A percentile compares a stretch with the other conserved stretches of the same genome.
These are phyloP conservation scores for Dallia pectoralis DNA, from an alignment of 2,797 vertebrate genomes.

Conservation along the genomic window DNA sequence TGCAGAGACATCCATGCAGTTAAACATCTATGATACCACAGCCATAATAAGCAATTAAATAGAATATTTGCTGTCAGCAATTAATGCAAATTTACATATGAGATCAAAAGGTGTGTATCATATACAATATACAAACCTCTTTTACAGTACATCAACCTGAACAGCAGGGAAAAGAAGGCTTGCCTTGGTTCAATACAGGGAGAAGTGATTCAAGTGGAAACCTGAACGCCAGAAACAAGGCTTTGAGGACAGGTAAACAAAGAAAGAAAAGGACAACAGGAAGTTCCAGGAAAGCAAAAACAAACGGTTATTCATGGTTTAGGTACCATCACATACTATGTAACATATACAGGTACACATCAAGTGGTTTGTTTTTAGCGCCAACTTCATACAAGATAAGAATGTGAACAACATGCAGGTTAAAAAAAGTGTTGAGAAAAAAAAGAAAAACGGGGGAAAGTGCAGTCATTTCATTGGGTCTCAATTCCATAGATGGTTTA, in stretches of 20 bases:
- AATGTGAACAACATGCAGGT: slow-evolving; percentile 68
- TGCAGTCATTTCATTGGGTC: slow-evolving; percentile 68
- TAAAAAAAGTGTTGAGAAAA: slow-evolving; percentile 51
- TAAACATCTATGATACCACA: slow-evolving; percentile 93
- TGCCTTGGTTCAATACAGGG: slow-evolving; percentile 61
- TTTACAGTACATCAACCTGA: slow-evolving; percentile 70
- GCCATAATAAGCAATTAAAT: slow-evolving; percentile 95
- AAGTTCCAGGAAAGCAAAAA: slow-evolving; percentile 43
- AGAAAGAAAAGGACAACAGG: slow-evolving; percentile 34
- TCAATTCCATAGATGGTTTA: slow-evolving; percentile 49
- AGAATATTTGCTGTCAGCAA: slow-evolving; percentile 91
- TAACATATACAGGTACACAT: slow-evolving; percentile 57
- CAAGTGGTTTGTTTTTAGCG: slow-evolving; percentile 57
- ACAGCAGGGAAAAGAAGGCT: slow-evolving; percentile 77
- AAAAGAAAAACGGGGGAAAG: slow-evolving; percentile 52
- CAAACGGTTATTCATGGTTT: slow-evolving; percentile 28
- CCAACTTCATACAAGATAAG: slow-evolving; percentile 58
- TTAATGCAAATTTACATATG: slow-evolving; percentile 94
- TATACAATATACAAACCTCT: slow-evolving; percentile 83
- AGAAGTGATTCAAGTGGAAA: slow-evolving; percentile 69
- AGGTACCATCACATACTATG: slow-evolving; percentile 51
- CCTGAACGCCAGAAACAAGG: slow-evolving; percentile 77
- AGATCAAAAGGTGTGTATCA: slow-evolving; percentile 91
- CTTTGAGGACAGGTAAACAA: slow-evolving; percentile 66
- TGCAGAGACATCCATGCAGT: slow-evolving; percentile 94